These are phyloP conservation scores for Entomyzon cyanotis DNA, from an alignment of 2,113 vertebrate genomes.

Conservation along the genomic window DNA sequence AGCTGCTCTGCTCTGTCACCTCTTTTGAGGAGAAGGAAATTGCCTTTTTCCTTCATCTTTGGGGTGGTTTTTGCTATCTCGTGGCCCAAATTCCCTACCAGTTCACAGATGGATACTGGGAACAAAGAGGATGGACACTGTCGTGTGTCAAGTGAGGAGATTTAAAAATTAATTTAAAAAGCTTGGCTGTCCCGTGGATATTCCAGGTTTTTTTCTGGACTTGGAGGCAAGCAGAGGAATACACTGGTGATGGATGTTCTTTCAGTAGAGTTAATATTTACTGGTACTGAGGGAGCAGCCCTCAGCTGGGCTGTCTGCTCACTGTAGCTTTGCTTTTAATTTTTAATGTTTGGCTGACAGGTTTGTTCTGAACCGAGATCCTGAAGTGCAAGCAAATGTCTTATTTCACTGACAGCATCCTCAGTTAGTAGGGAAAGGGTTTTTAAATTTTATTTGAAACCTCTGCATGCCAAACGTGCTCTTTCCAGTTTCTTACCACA, in stretches of 20 bases:
- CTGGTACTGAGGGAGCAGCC: background rate
- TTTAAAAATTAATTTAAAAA: background rate
- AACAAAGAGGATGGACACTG: background rate
- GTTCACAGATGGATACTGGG: fast-evolving
- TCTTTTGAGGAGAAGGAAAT: background rate
- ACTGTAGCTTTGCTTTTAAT: background rate
- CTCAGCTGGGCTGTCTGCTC: background rate
- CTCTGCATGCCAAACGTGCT: background rate
- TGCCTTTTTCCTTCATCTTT: background rate
- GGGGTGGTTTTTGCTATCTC: background rate
- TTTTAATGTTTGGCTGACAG: slow-evolving; percentile 7
- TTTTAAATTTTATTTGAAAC: background rate
- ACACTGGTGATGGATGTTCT: background rate
- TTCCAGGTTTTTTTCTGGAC: background rate
- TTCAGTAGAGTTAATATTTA: slow-evolving; percentile 1
- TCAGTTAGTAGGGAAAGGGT: background rate
- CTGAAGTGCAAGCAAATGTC: background rate
- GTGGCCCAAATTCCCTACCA: fast-evolving
- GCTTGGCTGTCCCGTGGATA: background rate
- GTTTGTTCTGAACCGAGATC: background rate
- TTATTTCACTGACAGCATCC: background rate
- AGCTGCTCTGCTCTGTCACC: background rate
- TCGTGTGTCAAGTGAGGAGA: background rate
- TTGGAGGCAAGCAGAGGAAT: background rate
- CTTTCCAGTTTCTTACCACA: background rate